Evolutionary conservation across 2,113 vertebrate species (phyloP).

Genomic region (Malurus elegans): DNA sequence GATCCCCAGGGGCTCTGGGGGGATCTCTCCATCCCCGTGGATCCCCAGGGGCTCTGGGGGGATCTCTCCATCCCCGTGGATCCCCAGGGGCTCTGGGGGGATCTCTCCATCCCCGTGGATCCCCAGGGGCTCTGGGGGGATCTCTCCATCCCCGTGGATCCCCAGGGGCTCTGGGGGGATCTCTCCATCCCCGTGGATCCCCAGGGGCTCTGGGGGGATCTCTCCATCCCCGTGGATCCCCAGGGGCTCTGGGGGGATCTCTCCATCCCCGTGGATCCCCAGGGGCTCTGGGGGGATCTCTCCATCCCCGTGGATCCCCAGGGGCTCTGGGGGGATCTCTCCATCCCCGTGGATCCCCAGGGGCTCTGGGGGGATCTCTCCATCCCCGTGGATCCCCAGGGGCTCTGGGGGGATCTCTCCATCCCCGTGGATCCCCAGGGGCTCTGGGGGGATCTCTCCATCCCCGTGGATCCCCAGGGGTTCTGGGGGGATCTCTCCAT

Average conservation of each 20-base stretch:
- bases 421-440: background rate
- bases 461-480: background rate
- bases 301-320: background rate
- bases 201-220: background rate
- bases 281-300: background rate
- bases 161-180: too few species aligned
- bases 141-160: background rate
- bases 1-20: background rate
- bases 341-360: background rate
- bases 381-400: too few species aligned
- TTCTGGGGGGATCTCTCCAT: background rate
- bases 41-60: background rate
- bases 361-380: too few species aligned
- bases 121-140: background rate
- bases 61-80: background rate
- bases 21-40: background rate
- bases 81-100: background rate
- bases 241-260: background rate
- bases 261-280: background rate
- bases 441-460: background rate
- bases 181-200: too few species aligned
- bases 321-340: background rate
- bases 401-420: background rate
- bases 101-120: background rate
- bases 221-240: background rate